A percentile compares a stretch with the other conserved stretches of the same genome.
Conservation (phyloP, 2,888 invertebrate genomes). For the Andrena haemorrhoa region DNA sequence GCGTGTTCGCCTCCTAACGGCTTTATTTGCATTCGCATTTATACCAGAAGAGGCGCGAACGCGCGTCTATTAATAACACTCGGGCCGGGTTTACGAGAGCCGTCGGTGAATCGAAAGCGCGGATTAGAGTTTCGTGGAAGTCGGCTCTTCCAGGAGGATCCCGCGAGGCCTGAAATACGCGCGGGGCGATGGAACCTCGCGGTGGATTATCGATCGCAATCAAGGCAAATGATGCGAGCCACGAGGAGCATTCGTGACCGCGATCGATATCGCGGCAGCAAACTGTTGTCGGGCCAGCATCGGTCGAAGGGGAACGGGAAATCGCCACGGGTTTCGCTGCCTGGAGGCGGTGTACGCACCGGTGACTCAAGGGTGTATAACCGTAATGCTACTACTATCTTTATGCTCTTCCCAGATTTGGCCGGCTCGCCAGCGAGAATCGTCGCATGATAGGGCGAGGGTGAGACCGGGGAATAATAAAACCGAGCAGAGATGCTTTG, state of each 20-base stretch:
- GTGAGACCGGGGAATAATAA: slow-evolving; percentile 55
- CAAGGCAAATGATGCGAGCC: slow-evolving; percentile 39
- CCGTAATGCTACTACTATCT: slow-evolving; percentile 41
- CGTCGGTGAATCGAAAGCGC: background rate
- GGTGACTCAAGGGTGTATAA: slow-evolving; percentile 46
- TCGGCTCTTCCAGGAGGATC: slow-evolving; percentile 2
- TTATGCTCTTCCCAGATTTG: slow-evolving; percentile 51
- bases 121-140: slow-evolving; percentile 2
- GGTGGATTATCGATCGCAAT: slow-evolving; percentile 57
- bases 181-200: slow-evolving; percentile 31
- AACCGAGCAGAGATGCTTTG: slow-evolving; percentile 34
- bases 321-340: background rate
- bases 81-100: background rate
- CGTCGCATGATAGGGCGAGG: slow-evolving; percentile 65
- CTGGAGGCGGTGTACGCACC: background rate
- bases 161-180: slow-evolving; percentile 25
- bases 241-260: slow-evolving; percentile 30
- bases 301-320: background rate
- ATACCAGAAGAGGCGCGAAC: background rate
- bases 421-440: slow-evolving; percentile 42
- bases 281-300: background rate
- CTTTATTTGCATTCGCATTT: background rate
- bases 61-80: background rate
- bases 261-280: slow-evolving; percentile 37
- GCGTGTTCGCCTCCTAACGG: slow-evolving; percentile 21